Percentiles rank a stretch among this genome's conserved stretches.
Conservation (phyloP, 2,888 invertebrate species). For the Lymantria monacha region DNA sequence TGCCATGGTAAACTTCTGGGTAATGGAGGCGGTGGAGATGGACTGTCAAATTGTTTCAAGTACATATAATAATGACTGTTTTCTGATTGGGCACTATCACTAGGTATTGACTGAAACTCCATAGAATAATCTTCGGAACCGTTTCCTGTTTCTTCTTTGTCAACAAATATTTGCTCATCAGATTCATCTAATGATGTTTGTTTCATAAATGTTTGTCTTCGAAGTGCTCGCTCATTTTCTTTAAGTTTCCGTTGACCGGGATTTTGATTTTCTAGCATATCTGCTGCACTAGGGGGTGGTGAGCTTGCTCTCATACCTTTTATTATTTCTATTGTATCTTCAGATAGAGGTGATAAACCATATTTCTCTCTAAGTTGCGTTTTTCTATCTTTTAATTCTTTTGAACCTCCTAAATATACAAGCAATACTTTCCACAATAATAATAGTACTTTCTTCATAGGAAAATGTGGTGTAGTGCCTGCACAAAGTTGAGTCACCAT, state of each 20-base stretch:
- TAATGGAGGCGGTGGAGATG: constrained; percentile 71
- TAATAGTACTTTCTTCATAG: constrained; percentile 98
- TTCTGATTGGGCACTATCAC: constrained; percentile 60
- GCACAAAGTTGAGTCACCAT: constrained; percentile 99
- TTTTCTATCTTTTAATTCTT: constrained; percentile 90
- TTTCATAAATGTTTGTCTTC: constrained; percentile 92
- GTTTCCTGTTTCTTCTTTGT: constrained; percentile 85
- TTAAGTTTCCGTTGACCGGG: constrained; percentile 84
- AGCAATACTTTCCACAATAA: constrained; percentile 97
- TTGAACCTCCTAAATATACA: constrained; percentile 95
- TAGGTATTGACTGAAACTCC: constrained; percentile 80
- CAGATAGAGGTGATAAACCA: constrained; percentile 89
- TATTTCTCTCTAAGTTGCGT: constrained; percentile 85
- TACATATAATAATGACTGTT: constrained; percentile 69
- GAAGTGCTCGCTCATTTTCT: constrained; percentile 84
- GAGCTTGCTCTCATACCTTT: constrained; percentile 96
- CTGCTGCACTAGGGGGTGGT: constrained; percentile 95
- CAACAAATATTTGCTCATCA: constrained; percentile 87
- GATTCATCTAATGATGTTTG: constrained; percentile 95
- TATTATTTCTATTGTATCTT: constrained; percentile 97
- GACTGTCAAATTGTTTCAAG: constrained; percentile 71
- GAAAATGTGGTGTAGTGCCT: constrained; percentile 97
- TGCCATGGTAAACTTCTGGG: constrained; percentile 93
- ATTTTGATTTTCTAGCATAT: constrained; percentile 93
- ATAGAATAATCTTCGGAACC: constrained; percentile 84